Evolutionary conservation across 2,113 vertebrate species (phyloP).

Genomic region (Orycteropus afer): DNA sequence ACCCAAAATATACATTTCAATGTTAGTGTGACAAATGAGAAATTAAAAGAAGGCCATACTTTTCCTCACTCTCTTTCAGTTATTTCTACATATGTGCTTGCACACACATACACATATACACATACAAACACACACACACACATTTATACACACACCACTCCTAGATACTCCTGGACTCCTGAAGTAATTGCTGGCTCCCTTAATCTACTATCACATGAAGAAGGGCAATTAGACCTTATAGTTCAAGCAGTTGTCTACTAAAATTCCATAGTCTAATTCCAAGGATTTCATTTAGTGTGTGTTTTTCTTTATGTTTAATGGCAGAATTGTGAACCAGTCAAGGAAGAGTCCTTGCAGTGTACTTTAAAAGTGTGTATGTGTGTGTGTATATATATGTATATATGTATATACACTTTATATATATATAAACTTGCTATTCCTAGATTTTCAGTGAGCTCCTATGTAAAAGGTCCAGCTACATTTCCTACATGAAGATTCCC

Average conservation of each 20-base stretch:
- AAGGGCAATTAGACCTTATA: neutral
- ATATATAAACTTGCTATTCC: neutral
- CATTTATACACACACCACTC: neutral
- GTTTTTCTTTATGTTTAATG: neutral
- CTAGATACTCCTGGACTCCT: neutral
- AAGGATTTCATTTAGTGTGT: neutral
- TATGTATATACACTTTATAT: too few relatives aligned
- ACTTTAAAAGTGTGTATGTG: neutral
- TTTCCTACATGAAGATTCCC: neutral
- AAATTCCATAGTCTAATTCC: neutral
- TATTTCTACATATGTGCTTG: neutral
- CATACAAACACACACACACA: neutral
- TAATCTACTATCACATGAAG: neutral
- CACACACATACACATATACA: neutral
- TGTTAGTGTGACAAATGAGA: slow-evolving; percentile 25
- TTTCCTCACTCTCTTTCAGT: neutral
- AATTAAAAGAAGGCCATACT: neutral
- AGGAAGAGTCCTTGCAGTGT: neutral
- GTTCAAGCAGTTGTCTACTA: neutral
- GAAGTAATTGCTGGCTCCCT: neutral
- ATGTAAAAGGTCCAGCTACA: neutral
- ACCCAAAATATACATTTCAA: slow-evolving; percentile 34
- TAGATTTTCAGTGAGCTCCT: neutral
- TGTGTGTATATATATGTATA: neutral
- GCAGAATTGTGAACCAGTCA: neutral